phyloP scores from a whole-genome alignment of 2,888 invertebrate species.

The Drosophila leonis region DNA sequence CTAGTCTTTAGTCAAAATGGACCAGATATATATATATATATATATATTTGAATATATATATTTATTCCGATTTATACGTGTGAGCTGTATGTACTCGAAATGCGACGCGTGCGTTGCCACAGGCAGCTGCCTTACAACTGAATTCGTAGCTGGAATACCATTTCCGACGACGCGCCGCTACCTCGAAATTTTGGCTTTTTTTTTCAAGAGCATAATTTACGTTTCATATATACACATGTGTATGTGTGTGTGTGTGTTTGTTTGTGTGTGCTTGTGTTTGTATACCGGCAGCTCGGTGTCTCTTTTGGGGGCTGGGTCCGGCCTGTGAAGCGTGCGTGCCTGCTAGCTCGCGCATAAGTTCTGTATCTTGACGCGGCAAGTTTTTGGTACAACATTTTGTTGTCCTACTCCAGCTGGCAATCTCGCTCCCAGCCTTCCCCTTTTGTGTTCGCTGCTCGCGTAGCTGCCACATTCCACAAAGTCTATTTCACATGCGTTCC shows the following conservation, averaged over 20 bases:
- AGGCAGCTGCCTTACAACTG: slow-evolving; percentile 75
- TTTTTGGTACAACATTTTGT: slow-evolving; percentile 23
- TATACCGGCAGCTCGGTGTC: slow-evolving; percentile 14
- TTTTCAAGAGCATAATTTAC: slow-evolving; percentile 39
- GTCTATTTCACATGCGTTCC: slow-evolving; percentile 46
- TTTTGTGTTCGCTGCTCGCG: not conserved
- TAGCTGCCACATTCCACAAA: slow-evolving; percentile 32
- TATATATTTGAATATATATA: slow-evolving; percentile 10
- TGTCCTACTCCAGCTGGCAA: slow-evolving; percentile 3
- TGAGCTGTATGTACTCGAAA: slow-evolving; percentile 16
- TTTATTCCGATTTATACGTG: slow-evolving; percentile 13
- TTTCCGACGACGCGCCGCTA: slow-evolving; percentile 31
- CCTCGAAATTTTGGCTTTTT: slow-evolving; percentile 54
- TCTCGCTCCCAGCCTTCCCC: not conserved
- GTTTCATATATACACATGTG: not conserved
- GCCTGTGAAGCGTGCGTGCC: slow-evolving; percentile 42
- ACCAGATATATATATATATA: slow-evolving; percentile 8
- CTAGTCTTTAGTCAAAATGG: slow-evolving; percentile 7
- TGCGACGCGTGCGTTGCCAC: slow-evolving; percentile 62
- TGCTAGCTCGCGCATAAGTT: slow-evolving; percentile 39
- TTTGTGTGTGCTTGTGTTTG: slow-evolving; percentile 8
- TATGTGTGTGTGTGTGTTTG: slow-evolving; percentile 1
- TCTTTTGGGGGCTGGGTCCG: slow-evolving; percentile 16
- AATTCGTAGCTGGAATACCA: slow-evolving; percentile 44
- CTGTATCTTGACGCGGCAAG: slow-evolving; percentile 39